phyloP scores from a whole-genome alignment of 2,797 vertebrate genomes.

The Hemibagrus guttatus region DNA sequence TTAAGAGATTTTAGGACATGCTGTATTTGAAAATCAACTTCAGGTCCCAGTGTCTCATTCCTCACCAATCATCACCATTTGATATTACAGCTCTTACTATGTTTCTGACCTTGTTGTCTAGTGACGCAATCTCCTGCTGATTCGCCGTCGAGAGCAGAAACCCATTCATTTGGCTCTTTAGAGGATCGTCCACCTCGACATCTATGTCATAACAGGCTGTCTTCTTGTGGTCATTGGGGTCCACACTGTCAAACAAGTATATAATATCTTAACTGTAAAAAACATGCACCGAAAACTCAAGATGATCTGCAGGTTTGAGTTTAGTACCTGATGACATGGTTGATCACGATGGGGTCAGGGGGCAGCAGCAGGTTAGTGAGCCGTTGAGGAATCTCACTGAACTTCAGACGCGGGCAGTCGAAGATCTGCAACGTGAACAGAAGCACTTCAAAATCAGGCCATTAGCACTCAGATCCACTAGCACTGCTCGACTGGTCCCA shows the following conservation, averaged over 20 bases:
- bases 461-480: too few relatives aligned
- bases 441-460: background rate
- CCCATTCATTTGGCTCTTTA: slow-evolving; percentile 98
- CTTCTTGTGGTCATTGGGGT: slow-evolving; percentile 98
- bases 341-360: slow-evolving; percentile 98
- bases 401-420: slow-evolving; percentile 96
- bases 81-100: background rate
- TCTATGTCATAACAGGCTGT: slow-evolving; percentile 98
- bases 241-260: slow-evolving; percentile 78
- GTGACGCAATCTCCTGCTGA: slow-evolving; percentile 94
- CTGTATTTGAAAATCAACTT: background rate
- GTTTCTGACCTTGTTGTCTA: slow-evolving; percentile 93
- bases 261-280: background rate
- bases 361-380: slow-evolving; percentile 94
- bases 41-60: background rate
- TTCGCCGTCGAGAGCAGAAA: slow-evolving; percentile 97
- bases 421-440: slow-evolving; percentile 82
- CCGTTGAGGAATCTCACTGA: slow-evolving; percentile 96
- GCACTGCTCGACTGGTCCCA: too few relatives aligned
- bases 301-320: background rate
- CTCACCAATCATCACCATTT: background rate
- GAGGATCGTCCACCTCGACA: slow-evolving; percentile 95
- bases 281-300: background rate
- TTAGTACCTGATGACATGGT: slow-evolving; percentile 93
- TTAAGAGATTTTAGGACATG: background rate